phyloP scores from a whole-genome alignment of 92 coral and sea anemone genomes.

The Palythoa heliodiscus region DNA sequence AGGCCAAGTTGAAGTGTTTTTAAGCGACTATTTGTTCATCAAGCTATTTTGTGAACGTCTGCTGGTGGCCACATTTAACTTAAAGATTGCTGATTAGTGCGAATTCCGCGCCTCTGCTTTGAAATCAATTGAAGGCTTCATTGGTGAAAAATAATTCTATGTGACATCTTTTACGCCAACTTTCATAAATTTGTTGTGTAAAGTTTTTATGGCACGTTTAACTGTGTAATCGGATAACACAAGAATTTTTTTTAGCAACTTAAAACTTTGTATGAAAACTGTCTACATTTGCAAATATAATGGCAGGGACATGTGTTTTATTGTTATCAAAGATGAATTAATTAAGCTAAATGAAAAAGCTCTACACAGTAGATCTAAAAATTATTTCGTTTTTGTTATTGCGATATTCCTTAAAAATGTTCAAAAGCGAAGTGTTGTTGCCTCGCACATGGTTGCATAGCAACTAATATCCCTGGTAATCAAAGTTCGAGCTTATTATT shows the following conservation, averaged over 20 bases:
- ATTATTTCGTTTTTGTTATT: background rate
- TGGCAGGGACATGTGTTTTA: background rate
- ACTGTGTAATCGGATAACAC: no score
- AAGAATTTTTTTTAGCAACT: background rate
- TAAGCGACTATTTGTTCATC: background rate
- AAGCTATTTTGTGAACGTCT: background rate
- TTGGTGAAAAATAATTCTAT: background rate
- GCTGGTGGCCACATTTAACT: background rate
- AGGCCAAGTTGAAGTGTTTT: background rate
- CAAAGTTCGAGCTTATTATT: background rate
- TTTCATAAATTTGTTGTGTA: background rate
- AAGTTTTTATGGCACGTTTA: background rate
- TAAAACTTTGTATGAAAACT: background rate
- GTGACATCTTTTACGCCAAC: background rate
- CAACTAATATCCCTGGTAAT: constrained; percentile 18
- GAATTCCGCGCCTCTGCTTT: background rate
- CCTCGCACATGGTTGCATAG: background rate
- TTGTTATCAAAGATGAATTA: background rate
- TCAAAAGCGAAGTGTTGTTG: background rate
- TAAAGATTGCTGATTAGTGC: background rate
- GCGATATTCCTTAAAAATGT: background rate
- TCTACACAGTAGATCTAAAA: background rate
- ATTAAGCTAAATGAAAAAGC: background rate
- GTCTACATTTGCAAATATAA: background rate
- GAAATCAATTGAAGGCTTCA: no score